Evolutionary conservation across 2,888 invertebrate species (phyloP), one percentile per base, ranked within the genome.

Genomic region (Dioctria linearis): DNA sequence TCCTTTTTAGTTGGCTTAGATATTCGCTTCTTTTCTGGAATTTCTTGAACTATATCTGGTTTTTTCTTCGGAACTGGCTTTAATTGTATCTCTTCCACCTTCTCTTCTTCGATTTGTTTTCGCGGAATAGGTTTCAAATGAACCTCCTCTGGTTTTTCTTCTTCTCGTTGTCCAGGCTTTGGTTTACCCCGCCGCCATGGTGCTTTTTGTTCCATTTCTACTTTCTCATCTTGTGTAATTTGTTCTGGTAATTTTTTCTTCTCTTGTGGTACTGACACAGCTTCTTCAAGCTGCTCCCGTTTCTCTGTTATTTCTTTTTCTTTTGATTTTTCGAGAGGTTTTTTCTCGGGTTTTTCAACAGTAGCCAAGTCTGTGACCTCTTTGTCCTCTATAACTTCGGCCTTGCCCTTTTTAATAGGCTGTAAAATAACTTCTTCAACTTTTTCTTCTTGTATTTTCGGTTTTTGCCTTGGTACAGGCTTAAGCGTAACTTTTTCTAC

Each of bases 371-470:
- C 54, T 54, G 54, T 8, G 49, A 46, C 9, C 1, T 8, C 9
- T 61, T 86, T 85, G 66, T 87, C 87, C 81, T 86, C 86, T 6
- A 85, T 83, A 11, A 87, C 67, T 83, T 86, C 84, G 86, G 84
- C 84, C 66, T 87, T 51, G 6, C 57, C 57, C n/a, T 71, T 71
- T 40, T 73, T 73, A 39, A 73, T 8, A 76, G 67, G 39, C 80
- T 78, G 63, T n/a, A 73, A 39, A 57, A 49, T 39, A 11, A 73
- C 54, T 40, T 76, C 61, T 61, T 61, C 61, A 8, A 76, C 8
- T 5, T 61, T 13, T 61, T 76, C 76, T 76, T 63, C 76, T 13
- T 46, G 46, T 25, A 46, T 3, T 39, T 46, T 59, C 5, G 49
- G 51, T 87, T 3, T 87, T 63, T 76, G 63, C 51, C 59, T 54